phyloP scores from a whole-genome alignment of 1,140 invertebrate species.

The Chrysomallon squamiferum region DNA sequence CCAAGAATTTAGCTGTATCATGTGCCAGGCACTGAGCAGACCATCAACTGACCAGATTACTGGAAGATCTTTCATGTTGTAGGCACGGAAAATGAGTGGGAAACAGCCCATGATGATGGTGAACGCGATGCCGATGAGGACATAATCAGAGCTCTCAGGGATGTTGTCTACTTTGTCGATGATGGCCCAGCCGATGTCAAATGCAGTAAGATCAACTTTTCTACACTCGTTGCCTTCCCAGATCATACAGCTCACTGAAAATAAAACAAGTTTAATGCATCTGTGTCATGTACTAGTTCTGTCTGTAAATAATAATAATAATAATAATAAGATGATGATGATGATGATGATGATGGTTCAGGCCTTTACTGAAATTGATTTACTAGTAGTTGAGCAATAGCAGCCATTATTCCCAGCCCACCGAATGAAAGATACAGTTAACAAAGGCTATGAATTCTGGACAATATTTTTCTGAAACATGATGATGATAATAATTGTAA shows the following conservation, averaged over 20 bases:
- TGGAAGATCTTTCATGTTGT: constrained; percentile 43
- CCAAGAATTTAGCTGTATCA: constrained; percentile 19
- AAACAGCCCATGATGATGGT: constrained; percentile 52
- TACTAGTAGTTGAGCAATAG: too few species aligned
- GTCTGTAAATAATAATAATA: too few species aligned
- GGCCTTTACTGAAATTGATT: too few species aligned
- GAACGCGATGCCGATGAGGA: constrained; percentile 64
- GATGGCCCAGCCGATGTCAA: constrained; percentile 93
- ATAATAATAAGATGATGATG: too few species aligned
- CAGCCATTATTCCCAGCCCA: too few species aligned
- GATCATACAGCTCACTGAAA: constrained; percentile 81
- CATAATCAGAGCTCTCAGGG: constrained; percentile 82
- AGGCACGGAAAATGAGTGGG: constrained; percentile 55
- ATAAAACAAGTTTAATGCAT: too few species aligned
- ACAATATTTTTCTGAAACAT: too few species aligned
- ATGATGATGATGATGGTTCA: too few species aligned
- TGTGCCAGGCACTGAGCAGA: neutral
- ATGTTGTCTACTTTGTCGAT: constrained; percentile 85
- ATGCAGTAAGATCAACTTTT: constrained; percentile 88
- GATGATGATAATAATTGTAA: too few species aligned
- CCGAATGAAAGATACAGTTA: too few species aligned
- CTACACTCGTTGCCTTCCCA: constrained; percentile 92
- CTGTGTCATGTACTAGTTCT: too few species aligned
- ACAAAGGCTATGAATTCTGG: too few species aligned
- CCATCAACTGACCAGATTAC: neutral